Evolutionary conservation across 2,113 vertebrate genomes (phyloP).

Genomic region (Scartelaos histophorus): DNA sequence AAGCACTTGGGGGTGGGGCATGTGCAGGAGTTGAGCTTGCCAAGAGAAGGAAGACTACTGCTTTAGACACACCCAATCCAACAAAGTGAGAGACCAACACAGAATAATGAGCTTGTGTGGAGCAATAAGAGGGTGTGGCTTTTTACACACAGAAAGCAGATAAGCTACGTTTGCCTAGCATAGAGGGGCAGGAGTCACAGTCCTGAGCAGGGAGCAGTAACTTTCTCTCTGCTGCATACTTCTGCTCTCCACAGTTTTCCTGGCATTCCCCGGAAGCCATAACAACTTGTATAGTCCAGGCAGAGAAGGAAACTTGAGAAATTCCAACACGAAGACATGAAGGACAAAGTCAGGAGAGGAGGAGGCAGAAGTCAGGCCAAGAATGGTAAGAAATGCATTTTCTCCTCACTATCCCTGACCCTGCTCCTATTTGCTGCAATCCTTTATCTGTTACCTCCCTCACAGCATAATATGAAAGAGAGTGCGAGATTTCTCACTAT

Average conservation of each 20-base stretch:
- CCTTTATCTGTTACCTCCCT: constrained; percentile 28
- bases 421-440: constrained; percentile 29
- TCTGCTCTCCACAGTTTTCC: constrained; percentile 1
- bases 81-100: constrained; percentile 59
- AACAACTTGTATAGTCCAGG: constrained; percentile 12
- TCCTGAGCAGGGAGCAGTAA: constrained; percentile 33
- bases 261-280: constrained; percentile 18
- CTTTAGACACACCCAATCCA: constrained; percentile 67
- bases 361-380: constrained; percentile 66
- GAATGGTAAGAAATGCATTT: constrained; percentile 65
- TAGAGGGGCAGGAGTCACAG: constrained; percentile 44
- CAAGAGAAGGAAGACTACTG: constrained; percentile 41
- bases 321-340: constrained; percentile 64
- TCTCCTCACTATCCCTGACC: not conserved
- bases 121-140: constrained; percentile 75
- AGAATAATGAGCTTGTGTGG: constrained; percentile 54
- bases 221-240: constrained; percentile 33
- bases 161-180: constrained; percentile 59
- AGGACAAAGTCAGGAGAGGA: constrained; percentile 75
- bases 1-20: constrained; percentile 17
- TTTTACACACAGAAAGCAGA: constrained; percentile 49
- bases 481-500: constrained; percentile 58
- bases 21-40: constrained; percentile 31
- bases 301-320: constrained; percentile 21
- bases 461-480: constrained; percentile 41